Conservation (phyloP, 2,797 vertebrate genomes). For the Allobates femoralis region DNA sequence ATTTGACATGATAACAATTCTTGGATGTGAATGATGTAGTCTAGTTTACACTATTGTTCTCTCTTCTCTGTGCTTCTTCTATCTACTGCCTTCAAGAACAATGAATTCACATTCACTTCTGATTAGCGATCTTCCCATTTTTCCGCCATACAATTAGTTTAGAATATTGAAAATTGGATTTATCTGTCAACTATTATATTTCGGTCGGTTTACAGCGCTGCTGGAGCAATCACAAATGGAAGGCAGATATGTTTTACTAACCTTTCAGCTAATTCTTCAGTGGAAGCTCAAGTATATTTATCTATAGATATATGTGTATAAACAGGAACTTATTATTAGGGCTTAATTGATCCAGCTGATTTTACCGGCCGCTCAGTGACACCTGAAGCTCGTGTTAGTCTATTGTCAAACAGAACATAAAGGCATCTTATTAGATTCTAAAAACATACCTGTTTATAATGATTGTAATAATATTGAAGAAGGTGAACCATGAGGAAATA, state of each 20-base stretch:
- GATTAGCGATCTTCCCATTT: conserved; percentile 71
- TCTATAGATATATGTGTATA: conserved; percentile 9
- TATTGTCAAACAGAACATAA: conserved; percentile 24
- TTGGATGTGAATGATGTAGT: conserved; percentile 58
- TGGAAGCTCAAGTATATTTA: conserved; percentile 16
- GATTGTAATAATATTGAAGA: no score
- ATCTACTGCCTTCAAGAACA: conserved; percentile 70
- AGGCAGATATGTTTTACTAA: conserved; percentile 67
- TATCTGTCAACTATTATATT: conserved; percentile 69
- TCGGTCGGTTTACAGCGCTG: conserved; percentile 68
- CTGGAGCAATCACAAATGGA: conserved; percentile 67
- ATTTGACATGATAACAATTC: conserved; percentile 12
- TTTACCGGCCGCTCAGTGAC: neutral
- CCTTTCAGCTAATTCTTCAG: conserved; percentile 55
- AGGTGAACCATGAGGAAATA: no score
- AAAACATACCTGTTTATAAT: no score
- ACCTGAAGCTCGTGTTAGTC: conserved; percentile 28
- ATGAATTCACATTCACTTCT: conserved; percentile 73
- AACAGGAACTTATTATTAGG: no score
- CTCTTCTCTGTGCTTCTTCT: conserved; percentile 62
- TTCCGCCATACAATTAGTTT: conserved; percentile 74
- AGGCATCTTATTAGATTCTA: neutral
- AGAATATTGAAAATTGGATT: conserved; percentile 74
- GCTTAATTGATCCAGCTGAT: conserved; percentile 18
- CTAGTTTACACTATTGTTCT: conserved; percentile 68